phyloP scores from a whole-genome alignment of 2,113 vertebrate genomes.

The Aspidoscelis tigris region DNA sequence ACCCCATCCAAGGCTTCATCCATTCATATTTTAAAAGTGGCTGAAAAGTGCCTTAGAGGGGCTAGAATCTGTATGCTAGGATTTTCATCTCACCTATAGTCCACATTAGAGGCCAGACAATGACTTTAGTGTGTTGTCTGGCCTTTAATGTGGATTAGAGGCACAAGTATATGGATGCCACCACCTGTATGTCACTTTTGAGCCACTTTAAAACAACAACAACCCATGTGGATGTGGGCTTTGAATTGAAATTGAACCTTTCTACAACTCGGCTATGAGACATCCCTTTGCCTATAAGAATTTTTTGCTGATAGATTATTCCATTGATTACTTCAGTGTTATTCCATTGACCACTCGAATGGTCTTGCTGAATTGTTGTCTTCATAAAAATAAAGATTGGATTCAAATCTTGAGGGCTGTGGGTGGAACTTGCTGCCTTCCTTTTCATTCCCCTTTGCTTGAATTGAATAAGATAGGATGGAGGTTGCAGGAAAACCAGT shows the following conservation, averaged over 20 bases:
- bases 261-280: background rate
- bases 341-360: background rate
- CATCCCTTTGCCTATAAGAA: too few species aligned
- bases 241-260: background rate
- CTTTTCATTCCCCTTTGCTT: background rate
- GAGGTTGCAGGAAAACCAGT: background rate
- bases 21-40: too few species aligned
- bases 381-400: background rate
- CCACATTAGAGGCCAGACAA: too few species aligned
- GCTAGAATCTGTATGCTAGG: too few species aligned
- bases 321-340: background rate
- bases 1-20: background rate
- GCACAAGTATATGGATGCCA: background rate
- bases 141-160: too few species aligned
- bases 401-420: background rate
- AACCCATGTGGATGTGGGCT: too few species aligned
- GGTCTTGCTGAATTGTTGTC: background rate
- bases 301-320: too few species aligned
- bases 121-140: too few species aligned
- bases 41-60: too few species aligned
- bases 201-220: background rate
- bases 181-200: background rate
- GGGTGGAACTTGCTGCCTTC: background rate
- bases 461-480: background rate
- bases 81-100: too few species aligned